Percentiles rank a stretch among this genome's conserved stretches.
These are phyloP conservation scores for Coptodon bakossiorum DNA, from an alignment of 2,113 vertebrate species.

Conservation along the genomic window DNA sequence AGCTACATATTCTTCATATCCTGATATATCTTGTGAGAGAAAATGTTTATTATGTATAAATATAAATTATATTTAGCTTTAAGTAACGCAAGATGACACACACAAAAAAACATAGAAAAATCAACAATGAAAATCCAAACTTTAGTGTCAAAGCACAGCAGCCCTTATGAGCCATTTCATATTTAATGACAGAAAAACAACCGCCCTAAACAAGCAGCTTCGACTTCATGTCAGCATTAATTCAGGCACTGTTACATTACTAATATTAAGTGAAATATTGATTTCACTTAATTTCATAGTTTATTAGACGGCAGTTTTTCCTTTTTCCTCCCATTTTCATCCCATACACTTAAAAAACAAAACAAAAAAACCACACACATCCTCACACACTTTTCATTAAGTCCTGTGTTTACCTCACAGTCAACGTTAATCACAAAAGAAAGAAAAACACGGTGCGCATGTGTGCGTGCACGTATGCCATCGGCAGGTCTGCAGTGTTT, in stretches of 20 bases:
- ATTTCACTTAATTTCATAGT: background rate
- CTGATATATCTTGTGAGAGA: background rate
- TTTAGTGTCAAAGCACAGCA: background rate
- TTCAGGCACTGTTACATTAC: background rate
- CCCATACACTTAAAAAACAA: background rate
- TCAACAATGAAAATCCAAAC: background rate
- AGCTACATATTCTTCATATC: background rate
- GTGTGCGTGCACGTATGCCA: background rate
- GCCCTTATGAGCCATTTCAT: background rate
- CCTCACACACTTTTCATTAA: background rate
- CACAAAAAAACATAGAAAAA: background rate
- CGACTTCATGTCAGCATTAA: background rate
- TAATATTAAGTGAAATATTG: background rate
- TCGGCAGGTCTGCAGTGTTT: constrained; percentile 14
- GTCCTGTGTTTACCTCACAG: constrained; percentile 14
- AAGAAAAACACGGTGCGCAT: background rate
- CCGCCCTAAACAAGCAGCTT: background rate
- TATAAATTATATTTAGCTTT: background rate
- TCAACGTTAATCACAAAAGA: constrained; percentile 17
- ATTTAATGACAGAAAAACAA: background rate
- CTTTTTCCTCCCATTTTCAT: background rate
- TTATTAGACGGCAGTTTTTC: background rate
- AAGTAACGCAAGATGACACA: background rate
- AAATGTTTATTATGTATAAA: background rate
- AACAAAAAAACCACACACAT: background rate